Base-by-base conservation (phyloP, 2,113 vertebrate species). In the Ctenomys sociabilis region DNA sequence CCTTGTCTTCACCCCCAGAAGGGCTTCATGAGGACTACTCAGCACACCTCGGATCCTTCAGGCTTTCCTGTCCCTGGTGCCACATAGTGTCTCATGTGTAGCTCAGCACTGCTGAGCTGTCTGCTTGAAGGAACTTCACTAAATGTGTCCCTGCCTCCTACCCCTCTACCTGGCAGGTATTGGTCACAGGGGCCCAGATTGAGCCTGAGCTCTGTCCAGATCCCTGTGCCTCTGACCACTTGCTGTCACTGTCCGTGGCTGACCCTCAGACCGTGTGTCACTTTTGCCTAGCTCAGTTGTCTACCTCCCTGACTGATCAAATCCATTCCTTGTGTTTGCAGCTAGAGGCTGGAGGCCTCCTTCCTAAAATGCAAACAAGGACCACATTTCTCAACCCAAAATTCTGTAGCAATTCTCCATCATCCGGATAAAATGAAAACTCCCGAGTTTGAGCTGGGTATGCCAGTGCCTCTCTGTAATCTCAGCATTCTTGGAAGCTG, bases 351-450 rank as follows among this genome's bases (percentile, higher is more conserved):
- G 14, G 30, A 68, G 0, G 24, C 82, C 40, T 49, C 59, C 22
- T 88, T 92, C 52, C 68, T 92, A 37, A 94, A 72, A 83, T 52
- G 19, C 6, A 96, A 72, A 68, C 30, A 26, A 26, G 72, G 57
- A 37, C 43, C 28, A 9, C 11, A 12, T 49, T 90, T 85, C 81
- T 28, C 45, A 93, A 61, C 59, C 88, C 86, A 52, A 72, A 64
- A 35, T 73, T 54, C 54, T 45, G 19, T 45, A 80, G 32, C 4
- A 26, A 37, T 19, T 72, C 32, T 37, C 78, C 14, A 30, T 63
- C 37, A 59, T 57, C 21, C 73, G 64, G 32, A 43, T 57, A 82
- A 19, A 68, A 14, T 80, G 6, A 87, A 57, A 64, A 19, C 43
- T 73, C 28, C 49, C 0, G 26, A 77, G 26, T 77, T 77, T 77